Percentiles rank a stretch among this genome's conserved stretches.
Evolutionary conservation across 1,140 invertebrate genomes (phyloP).

Genomic region (Camponotus vicinus): DNA sequence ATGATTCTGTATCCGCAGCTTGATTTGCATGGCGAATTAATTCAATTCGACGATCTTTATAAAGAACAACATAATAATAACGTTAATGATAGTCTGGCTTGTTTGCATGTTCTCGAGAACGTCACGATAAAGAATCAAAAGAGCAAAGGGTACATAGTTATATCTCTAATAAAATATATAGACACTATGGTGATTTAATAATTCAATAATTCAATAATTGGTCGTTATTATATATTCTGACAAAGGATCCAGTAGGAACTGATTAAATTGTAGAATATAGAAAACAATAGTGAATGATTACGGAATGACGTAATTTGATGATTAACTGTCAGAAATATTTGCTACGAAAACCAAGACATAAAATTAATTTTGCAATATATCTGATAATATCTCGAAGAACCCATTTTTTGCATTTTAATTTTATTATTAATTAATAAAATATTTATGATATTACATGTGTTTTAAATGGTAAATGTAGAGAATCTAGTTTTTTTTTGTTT

Average conservation of each 20-base stretch:
- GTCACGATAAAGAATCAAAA: conserved; percentile 22
- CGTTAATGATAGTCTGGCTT: conserved; percentile 43
- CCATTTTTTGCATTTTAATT: neutral
- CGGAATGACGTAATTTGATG: neutral
- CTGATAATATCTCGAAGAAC: neutral
- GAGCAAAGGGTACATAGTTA: conserved; percentile 57
- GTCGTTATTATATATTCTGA: neutral
- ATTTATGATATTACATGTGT: neutral
- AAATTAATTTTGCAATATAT: neutral
- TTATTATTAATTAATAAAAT: neutral
- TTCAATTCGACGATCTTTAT: conserved; percentile 51
- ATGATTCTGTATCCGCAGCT: neutral
- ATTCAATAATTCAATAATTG: neutral
- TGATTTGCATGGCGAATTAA: conserved; percentile 59
- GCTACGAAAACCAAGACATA: neutral
- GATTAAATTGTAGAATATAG: neutral
- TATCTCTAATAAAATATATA: conserved; percentile 11
- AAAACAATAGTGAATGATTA: neutral
- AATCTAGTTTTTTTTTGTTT: neutral
- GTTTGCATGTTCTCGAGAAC: conserved; percentile 57
- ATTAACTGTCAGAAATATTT: neutral
- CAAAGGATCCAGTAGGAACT: neutral
- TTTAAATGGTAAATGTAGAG: neutral
- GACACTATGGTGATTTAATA: neutral
- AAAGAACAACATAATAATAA: conserved; percentile 33